Conservation (phyloP, 2,113 vertebrate genomes). For the Podocnemis expansa region DNA sequence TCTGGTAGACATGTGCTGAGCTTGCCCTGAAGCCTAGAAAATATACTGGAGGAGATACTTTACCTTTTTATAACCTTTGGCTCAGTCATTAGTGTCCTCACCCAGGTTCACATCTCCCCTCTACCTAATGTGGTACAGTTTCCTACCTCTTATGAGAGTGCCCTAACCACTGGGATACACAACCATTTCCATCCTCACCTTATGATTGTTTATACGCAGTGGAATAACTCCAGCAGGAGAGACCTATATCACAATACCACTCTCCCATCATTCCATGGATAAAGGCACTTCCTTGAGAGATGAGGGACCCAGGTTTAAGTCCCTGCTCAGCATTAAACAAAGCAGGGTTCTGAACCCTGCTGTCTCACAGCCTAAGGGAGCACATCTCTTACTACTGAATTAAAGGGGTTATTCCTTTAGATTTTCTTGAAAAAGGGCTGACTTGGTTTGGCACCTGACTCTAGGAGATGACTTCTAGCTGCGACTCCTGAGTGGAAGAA, state of each 20-base stretch:
- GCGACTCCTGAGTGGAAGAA: not conserved
- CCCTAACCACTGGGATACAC: not conserved
- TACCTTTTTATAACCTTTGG: not conserved
- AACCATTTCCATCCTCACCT: not conserved
- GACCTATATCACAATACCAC: not conserved
- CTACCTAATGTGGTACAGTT: not conserved
- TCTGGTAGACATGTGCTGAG: not conserved
- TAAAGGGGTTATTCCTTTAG: not conserved
- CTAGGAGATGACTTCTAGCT: not conserved
- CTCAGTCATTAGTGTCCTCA: not conserved
- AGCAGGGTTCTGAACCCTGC: not conserved
- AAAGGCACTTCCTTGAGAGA: not conserved
- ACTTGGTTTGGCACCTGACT: not conserved
- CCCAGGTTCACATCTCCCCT: not conserved
- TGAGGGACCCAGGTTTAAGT: not conserved
- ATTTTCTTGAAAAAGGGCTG: not conserved
- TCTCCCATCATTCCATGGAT: not conserved
- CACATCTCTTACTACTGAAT: too few species aligned
- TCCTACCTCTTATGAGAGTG: not conserved
- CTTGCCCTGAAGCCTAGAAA: not conserved
- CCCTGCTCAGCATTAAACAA: not conserved
- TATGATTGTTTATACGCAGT: not conserved
- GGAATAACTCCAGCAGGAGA: not conserved
- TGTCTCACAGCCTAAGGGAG: too few species aligned
- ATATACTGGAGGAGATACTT: not conserved